Evolutionary conservation across 2,113 vertebrate species (phyloP).

Genomic region (Myotis davidii): DNA sequence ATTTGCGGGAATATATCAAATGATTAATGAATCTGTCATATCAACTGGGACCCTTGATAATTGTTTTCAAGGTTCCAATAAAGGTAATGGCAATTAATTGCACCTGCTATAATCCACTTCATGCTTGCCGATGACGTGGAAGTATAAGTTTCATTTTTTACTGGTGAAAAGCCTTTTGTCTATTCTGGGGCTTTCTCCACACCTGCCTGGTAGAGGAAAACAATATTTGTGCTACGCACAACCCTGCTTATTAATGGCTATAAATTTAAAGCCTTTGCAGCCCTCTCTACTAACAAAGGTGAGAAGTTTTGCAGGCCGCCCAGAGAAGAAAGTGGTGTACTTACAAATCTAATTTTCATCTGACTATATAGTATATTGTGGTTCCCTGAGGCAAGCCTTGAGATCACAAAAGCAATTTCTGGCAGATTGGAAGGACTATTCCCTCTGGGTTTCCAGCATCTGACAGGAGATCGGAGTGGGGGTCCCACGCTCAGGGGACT

Average conservation of each 20-base stretch:
- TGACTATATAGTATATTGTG: constrained; percentile 83
- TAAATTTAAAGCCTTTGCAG: constrained; percentile 69
- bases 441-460: constrained; percentile 83
- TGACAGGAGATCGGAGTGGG: constrained; percentile 81
- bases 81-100: constrained; percentile 80
- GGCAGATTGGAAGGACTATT: constrained; percentile 86
- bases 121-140: constrained; percentile 53
- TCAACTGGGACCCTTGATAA: constrained; percentile 82
- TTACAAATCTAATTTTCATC: constrained; percentile 86
- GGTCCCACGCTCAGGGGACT: constrained; percentile 79
- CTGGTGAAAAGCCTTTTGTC: constrained; percentile 68
- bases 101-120: constrained; percentile 55
- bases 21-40: constrained; percentile 83
- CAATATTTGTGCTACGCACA: constrained; percentile 43
- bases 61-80: constrained; percentile 81
- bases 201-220: constrained; percentile 61
- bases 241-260: constrained; percentile 75
- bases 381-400: constrained; percentile 82
- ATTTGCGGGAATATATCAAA: constrained; percentile 77
- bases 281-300: constrained; percentile 23
- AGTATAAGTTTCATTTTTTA: constrained; percentile 73
- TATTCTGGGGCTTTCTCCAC: constrained; percentile 54
- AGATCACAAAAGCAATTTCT: constrained; percentile 87
- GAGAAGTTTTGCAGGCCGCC: constrained; percentile 68
- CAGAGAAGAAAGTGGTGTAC: constrained; percentile 80